Conservation (phyloP, 2,888 invertebrate species). For the Brachyptera putata region DNA sequence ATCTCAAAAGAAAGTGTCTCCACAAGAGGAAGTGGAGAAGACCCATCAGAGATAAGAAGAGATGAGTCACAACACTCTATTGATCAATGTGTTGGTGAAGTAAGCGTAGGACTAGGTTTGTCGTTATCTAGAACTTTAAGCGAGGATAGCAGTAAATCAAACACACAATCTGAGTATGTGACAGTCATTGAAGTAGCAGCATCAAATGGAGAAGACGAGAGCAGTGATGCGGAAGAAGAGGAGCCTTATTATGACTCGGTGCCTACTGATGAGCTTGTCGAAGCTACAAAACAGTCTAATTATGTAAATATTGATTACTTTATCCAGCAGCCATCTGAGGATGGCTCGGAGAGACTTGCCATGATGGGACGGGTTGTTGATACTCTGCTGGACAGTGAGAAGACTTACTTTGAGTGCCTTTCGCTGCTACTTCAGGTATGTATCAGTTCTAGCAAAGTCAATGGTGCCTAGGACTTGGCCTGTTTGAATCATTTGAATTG, state of each 20-base stretch:
- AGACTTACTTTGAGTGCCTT: constrained; percentile 83
- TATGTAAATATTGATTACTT: constrained; percentile 93
- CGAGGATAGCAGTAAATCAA: constrained; percentile 23
- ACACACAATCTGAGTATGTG: constrained; percentile 60
- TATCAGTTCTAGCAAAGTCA: not conserved
- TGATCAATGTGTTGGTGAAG: constrained; percentile 67
- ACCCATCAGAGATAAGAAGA: constrained; percentile 30
- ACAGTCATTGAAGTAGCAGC: constrained; percentile 75
- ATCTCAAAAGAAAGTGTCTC: constrained; percentile 40
- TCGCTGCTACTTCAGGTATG: constrained; percentile 80
- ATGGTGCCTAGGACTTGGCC: too few species aligned
- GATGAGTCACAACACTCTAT: constrained; percentile 40
- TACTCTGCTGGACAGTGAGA: constrained; percentile 89
- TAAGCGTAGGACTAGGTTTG: constrained; percentile 38
- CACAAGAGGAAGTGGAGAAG: constrained; percentile 36
- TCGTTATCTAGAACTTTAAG: constrained; percentile 24
- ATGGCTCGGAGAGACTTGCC: constrained; percentile 71
- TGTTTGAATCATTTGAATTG: too few species aligned
- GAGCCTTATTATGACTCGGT: constrained; percentile 55
- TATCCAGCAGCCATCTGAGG: constrained; percentile 57
- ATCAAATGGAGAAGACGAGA: constrained; percentile 53
- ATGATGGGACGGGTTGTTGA: constrained; percentile 86
- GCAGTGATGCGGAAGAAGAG: constrained; percentile 39
- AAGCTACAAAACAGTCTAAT: constrained; percentile 58
- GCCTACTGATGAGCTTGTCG: constrained; percentile 66